Evolutionary conservation across 2,888 invertebrate genomes (phyloP), one percentile per base, ranked within the genome.

Genomic region (Alcis repandata): DNA sequence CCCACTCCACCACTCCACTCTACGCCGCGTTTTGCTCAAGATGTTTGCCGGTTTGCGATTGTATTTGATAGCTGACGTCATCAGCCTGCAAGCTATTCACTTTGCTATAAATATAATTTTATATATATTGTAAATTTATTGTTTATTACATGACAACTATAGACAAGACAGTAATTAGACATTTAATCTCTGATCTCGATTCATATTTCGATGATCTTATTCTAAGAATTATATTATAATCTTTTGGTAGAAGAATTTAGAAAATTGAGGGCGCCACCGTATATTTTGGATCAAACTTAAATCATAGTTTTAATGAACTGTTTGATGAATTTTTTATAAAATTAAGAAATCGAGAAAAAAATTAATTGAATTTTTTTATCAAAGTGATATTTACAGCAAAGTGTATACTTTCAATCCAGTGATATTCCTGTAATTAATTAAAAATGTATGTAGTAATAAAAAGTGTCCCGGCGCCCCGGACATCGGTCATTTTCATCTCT

Each of bases 361-460:
- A 51, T 49, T n/a, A 17, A 7, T 4, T 27, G 27, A 2, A 27
- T 27, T 27, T 27, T 27, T 27, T n/a, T 17, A 17, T 20, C 1
- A 1, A 33, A 19, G 9, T 53, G 40, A 53, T 41, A 27, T 53
- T 7, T 32, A 52, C 64, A 63, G 68, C 67, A 67, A 66, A 66
- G 67, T 63, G 61, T 57, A 52, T 61, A 56, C 33, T 4, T 17
- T 13, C 20, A 61, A 59, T 67, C 63, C 72, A 65, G 72, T 72
- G 72, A 72, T 72, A 72, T 69, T 68, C 54, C 15, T 70, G 68
- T 70, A 72, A 59, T 70, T 60, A 43, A 68, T 59, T 68, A 64
- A 64, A 63, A 63, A 70, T 73, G 69, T 70, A 67, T 75, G 60
- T 70, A 68, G 67, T 70, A 63, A 71, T 67, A 36, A 10, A 36